Evolutionary conservation across 2,888 invertebrate species (phyloP), one percentile per base, ranked within the genome.

Genomic region (Leucophora obtusa): DNA sequence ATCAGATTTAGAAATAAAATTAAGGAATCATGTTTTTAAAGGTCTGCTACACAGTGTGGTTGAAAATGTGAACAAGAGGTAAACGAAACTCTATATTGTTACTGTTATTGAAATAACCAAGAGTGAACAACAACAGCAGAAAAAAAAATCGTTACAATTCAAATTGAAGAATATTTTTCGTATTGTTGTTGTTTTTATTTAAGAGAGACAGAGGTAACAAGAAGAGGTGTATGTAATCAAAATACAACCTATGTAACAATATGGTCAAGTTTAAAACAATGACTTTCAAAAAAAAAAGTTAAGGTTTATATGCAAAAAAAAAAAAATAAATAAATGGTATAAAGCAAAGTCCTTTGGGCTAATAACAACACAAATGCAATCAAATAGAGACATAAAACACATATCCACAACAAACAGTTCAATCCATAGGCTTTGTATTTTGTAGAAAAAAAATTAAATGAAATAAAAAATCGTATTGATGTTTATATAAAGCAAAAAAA

Each of bases 361-460:
- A 73, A 70, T 73, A 72, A 76, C 76, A 70, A 62, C 62, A 72
- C 63, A 73, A 79, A 79, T 73, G 62, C 78, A 68, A 79, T 79
- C 72, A 79, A 73, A 73, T 69, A 69, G 73, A 79, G 69, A 73
- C 63, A 68, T 43, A 73, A 47, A 69, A 69, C 38, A 38, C 38
- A 38, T 7, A 7, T 28, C 21, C 21, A 3, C 4, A 4, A 21
- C 14, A 47, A 47, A 38, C 38, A 11, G 11, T 38, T 11, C 38
- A 14, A 38, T 38, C 1, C 14, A 38, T 38, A 38, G 38, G 38
- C 38, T 38, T 14, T 14, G n/a, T n/a, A n/a, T n/a, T 47, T 47
- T 47, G 43, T 7, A 50, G 21, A 7, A 7, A 24, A n/a, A 11
- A 24, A n/a, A 62, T 51, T 15, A 21, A 59, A 62, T 58, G 15